Base-by-base conservation (phyloP, 92 coral and sea anemone species). In the Phenganax marumi region DNA sequence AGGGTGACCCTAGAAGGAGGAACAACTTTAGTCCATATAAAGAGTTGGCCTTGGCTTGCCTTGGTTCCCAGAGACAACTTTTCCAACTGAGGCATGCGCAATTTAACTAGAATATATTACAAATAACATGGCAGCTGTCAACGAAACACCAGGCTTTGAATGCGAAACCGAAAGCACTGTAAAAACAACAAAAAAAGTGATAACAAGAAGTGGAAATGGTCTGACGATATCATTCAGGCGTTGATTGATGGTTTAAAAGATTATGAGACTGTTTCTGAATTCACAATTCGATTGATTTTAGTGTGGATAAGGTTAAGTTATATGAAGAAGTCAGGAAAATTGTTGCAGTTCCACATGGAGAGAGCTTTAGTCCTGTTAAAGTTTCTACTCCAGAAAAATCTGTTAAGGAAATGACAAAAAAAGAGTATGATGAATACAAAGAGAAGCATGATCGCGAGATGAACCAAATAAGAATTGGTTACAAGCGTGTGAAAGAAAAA, bases 401-500 rank as follows among this genome's bases (percentile, higher is more conserved):
- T 3, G 24, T 60, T 8, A 60, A 60, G 24, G 66, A 60, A 60
- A 60, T 60, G 66, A 16, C 66, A 23, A 60, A 60, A 56, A 16
- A 60, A 10, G 66, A 60, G 21, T 60, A 60, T 23, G 66, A 16
- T 19, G 0, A 16, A 16, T 60, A 60, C 24, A 60, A 60, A 16
- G 0, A 60, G 14, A 60, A 60, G 66, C 21, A 60, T 19, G 24
- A 19, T 22, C 66, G 66, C 7, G 66, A 60, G 66, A 60, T 60
- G 19, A 60, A 16, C 21, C 22, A 60, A 19, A 60, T 60, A 16
- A 60, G 21, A 19, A 60, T 19, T 60, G 82, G 82, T 11, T 77
- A 53, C 51, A 77, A 77, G 52, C 82, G 82, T 68, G 68, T 77
- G 21, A 77, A 56, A 77, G 82, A 77, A 77, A 77, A n/a, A 77